Evolutionary conservation across 1,140 invertebrate genomes (phyloP).

Genomic region (Drosophila equinoxialis): DNA sequence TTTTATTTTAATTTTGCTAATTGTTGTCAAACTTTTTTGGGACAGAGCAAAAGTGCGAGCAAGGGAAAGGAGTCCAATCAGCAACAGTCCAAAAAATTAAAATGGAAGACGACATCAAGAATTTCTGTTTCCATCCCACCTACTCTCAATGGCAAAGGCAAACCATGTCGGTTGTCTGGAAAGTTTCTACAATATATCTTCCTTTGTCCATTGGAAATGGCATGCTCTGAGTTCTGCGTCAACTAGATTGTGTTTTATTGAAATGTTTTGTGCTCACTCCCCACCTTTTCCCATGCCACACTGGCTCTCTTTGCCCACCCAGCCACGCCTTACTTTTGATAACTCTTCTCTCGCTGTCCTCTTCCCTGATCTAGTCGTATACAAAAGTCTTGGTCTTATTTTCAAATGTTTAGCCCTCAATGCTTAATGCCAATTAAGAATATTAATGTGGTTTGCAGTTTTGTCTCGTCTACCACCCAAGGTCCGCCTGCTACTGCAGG

Average conservation of each 20-base stretch:
- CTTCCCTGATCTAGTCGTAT: background rate
- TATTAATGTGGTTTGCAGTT: constrained; percentile 74
- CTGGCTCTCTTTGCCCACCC: no score
- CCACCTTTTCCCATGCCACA: no score
- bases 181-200: constrained; percentile 23
- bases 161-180: constrained; percentile 9
- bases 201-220: constrained; percentile 3
- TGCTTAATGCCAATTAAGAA: constrained; percentile 77
- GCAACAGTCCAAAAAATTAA: constrained; percentile 17
- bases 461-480: constrained; percentile 42
- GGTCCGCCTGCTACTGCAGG: background rate
- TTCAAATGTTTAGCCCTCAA: constrained; percentile 39
- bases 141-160: background rate
- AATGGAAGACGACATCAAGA: constrained; percentile 28
- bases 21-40: constrained; percentile 56
- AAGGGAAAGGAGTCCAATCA: background rate
- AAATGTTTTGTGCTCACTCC: constrained; percentile 35
- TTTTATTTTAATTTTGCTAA: constrained; percentile 42
- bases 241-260: constrained; percentile 39
- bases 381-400: constrained; percentile 26
- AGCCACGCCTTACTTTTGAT: background rate
- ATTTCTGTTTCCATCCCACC: constrained; percentile 7
- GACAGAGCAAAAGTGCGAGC: constrained; percentile 20
- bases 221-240: constrained; percentile 17
- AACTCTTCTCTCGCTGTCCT: background rate